These are phyloP conservation scores for Conus ventricosus DNA, from an alignment of 1,140 invertebrate genomes.

Conservation along the genomic window DNA sequence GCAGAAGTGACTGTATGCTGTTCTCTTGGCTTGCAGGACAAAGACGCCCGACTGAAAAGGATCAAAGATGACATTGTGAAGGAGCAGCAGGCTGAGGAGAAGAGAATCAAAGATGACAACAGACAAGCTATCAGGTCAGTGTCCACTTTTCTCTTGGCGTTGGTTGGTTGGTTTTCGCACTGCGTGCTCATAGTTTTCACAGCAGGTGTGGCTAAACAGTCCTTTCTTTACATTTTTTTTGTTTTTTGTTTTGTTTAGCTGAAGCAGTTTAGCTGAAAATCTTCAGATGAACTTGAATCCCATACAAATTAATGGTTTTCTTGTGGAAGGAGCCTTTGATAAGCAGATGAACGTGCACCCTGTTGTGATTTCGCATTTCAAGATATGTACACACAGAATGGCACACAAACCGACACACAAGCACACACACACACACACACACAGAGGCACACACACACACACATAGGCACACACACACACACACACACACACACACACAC, in stretches of 20 bases:
- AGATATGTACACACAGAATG: no score
- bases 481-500: not conserved
- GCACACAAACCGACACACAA: not conserved
- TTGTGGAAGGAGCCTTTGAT: no score
- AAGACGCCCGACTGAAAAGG: constrained; percentile 53
- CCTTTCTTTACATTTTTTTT: no score
- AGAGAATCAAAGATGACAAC: constrained; percentile 52
- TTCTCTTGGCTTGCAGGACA: constrained; percentile 46
- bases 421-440: no score
- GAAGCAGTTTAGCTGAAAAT: not conserved
- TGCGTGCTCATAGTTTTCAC: not conserved
- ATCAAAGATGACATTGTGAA: constrained; percentile 54
- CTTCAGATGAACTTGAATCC: not conserved
- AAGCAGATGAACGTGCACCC: no score
- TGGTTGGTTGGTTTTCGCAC: not conserved
- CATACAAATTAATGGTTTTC: no score
- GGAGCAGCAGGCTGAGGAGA: constrained; percentile 55
- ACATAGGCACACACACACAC: not conserved
- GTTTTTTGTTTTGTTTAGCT: not conserved
- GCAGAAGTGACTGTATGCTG: no score
- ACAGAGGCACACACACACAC: no score
- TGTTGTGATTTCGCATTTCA: no score
- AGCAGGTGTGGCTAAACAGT: not conserved
- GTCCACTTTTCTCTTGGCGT: not conserved
- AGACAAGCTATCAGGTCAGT: constrained; percentile 55